Evolutionary conservation across 2,113 vertebrate species (phyloP).

Genomic region (Herpailurus yagouaroundi): DNA sequence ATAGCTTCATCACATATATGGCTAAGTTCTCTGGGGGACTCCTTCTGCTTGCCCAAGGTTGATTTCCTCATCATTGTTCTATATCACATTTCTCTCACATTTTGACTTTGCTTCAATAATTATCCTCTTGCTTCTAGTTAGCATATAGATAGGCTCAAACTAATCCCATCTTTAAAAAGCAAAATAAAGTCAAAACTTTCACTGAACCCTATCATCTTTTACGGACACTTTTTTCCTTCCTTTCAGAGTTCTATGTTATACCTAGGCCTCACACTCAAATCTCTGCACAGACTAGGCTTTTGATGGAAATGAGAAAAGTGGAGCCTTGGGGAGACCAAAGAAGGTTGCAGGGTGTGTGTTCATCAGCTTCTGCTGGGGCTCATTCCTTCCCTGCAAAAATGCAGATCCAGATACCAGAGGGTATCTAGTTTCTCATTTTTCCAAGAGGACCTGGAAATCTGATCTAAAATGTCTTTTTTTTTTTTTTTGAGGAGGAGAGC

Average conservation of each 20-base stretch:
- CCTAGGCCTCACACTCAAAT: neutral
- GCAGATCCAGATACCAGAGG: neutral
- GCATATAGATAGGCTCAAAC: neutral
- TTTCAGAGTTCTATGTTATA: neutral
- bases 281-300: neutral
- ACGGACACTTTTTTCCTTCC: neutral
- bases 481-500: no score
- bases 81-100: neutral
- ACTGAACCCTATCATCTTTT: neutral
- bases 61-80: neutral
- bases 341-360: neutral
- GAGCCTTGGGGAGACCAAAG: neutral
- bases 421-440: neutral
- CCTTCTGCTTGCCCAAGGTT: neutral
- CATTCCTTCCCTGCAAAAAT: neutral
- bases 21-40: neutral
- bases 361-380: rapidly evolving
- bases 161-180: neutral
- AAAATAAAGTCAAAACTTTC: neutral
- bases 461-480: neutral
- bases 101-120: constrained; percentile 48
- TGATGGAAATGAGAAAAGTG: neutral
- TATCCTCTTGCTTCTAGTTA: constrained; percentile 9
- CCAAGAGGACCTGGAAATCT: neutral
- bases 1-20: neutral